A percentile compares a stretch with the other conserved stretches of the same genome.
phyloP scores from a whole-genome alignment of 2,113 vertebrate species.

The Dromiciops gliroides region DNA sequence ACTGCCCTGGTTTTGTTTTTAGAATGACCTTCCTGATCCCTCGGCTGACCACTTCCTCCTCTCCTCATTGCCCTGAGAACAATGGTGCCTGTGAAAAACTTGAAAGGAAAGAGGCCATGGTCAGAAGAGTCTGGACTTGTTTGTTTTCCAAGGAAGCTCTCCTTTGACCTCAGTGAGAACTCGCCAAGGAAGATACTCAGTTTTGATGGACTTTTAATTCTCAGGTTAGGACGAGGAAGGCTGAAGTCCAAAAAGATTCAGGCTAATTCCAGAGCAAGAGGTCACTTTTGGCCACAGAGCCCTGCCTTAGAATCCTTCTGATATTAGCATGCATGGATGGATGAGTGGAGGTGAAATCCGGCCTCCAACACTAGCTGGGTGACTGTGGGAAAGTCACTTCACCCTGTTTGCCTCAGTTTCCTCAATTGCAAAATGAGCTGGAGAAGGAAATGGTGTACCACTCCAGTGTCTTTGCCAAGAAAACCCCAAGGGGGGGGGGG shows the following conservation, averaged over 20 bases:
- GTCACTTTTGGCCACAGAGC: fast-evolving
- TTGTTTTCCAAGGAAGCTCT: not conserved
- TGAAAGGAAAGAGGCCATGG: not conserved
- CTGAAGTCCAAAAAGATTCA: no score
- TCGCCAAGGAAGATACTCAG: not conserved
- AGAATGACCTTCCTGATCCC: not conserved
- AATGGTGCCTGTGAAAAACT: not conserved
- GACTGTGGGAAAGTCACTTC: no score
- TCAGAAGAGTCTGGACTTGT: not conserved
- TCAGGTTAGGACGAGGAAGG: no score
- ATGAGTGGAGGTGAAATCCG: not conserved
- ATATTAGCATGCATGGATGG: not conserved
- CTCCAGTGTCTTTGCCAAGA: no score
- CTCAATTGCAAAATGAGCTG: no score
- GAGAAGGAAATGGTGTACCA: no score
- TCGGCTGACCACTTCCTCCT: not conserved
- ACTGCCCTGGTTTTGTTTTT: not conserved
- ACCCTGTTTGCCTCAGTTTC: no score
- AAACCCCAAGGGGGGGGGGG: no score
- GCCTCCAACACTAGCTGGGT: no score
- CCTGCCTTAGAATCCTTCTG: not conserved
- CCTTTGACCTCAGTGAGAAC: not conserved
- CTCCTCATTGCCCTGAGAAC: not conserved
- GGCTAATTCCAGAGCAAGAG: not conserved
- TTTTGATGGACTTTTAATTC: not conserved